These are phyloP conservation scores for Lycaena phlaeas DNA, from an alignment of 2,888 invertebrate species.

Conservation along the genomic window DNA sequence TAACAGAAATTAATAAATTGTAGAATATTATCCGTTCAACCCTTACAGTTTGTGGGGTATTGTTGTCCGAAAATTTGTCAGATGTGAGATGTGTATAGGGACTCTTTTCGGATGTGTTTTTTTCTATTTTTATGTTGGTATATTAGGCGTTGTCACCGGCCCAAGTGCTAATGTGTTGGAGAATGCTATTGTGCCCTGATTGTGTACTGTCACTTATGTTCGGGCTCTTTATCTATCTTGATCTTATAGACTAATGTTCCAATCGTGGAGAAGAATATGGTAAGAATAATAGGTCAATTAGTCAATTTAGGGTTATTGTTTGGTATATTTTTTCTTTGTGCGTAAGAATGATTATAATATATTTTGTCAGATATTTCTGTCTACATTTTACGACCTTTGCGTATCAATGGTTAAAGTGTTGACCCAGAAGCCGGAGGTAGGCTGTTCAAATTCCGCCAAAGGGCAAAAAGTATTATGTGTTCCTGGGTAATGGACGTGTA, in stretches of 20 bases:
- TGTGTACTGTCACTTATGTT: slow-evolving; percentile 7
- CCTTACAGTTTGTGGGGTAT: slow-evolving; percentile 50
- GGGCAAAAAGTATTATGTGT: no score
- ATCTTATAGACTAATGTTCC: slow-evolving; percentile 6
- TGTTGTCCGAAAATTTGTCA: slow-evolving; percentile 67
- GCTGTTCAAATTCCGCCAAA: no score
- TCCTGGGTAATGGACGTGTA: no score
- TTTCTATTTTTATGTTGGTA: slow-evolving; percentile 36
- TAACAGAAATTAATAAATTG: slow-evolving; percentile 24
- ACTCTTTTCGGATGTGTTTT: slow-evolving; percentile 25
- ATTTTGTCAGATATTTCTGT: no score
- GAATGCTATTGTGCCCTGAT: slow-evolving; percentile 6
- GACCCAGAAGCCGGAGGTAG: no score
- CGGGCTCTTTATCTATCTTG: slow-evolving; percentile 6
- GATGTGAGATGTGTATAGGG: slow-evolving; percentile 55
- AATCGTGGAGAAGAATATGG: background rate
- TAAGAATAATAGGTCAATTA: background rate
- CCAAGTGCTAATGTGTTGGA: slow-evolving; percentile 21
- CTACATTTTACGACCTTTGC: no score
- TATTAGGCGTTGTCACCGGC: slow-evolving; percentile 51
- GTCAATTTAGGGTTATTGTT: no score
- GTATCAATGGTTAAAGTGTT: no score
- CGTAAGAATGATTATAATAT: no score
- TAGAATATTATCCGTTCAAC: slow-evolving; percentile 53
- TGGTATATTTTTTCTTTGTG: no score